Percentiles rank a stretch among this genome's conserved stretches.
Conservation (phyloP, 92 coral and sea anemone genomes). For the Epizoanthus scotinus region DNA sequence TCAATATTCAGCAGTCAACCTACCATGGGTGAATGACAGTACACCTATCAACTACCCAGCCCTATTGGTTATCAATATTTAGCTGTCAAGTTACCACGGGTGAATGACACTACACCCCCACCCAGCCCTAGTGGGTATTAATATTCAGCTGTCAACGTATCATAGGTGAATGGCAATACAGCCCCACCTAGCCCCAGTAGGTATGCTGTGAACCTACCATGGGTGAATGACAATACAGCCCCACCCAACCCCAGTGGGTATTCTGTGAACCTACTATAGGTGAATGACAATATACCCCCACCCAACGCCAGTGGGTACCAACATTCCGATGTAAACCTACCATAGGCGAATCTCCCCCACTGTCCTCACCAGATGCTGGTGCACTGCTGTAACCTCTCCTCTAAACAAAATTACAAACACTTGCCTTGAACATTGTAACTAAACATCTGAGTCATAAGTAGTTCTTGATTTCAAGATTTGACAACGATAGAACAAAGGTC, state of each 20-base stretch:
- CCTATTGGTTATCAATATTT: not conserved
- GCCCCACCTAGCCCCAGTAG: too few species aligned
- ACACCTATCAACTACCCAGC: too few species aligned
- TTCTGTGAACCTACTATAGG: too few species aligned
- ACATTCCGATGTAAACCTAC: not conserved
- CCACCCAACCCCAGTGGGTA: slow-evolving; percentile 4
- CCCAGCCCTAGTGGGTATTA: not conserved
- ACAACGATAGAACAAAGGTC: too few species aligned
- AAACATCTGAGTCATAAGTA: too few species aligned
- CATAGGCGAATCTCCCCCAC: slow-evolving; percentile 32
- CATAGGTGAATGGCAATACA: too few species aligned
- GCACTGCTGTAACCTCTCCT: slow-evolving; percentile 27
- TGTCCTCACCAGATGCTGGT: slow-evolving; percentile 16
- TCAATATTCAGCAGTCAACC: not conserved
- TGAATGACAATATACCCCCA: too few species aligned
- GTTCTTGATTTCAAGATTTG: too few species aligned
- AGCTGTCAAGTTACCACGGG: too few species aligned
- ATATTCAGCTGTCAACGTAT: too few species aligned
- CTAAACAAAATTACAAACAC: not conserved
- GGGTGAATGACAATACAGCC: too few species aligned
- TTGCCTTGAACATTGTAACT: not conserved
- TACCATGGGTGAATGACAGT: slow-evolving; percentile 33
- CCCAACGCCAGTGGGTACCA: too few species aligned
- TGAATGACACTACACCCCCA: not conserved
- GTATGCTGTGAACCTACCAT: not conserved